Percentiles rank a stretch among this genome's conserved stretches.
Conservation (phyloP, 2,113 vertebrate species). For the Catharus bicknelli region DNA sequence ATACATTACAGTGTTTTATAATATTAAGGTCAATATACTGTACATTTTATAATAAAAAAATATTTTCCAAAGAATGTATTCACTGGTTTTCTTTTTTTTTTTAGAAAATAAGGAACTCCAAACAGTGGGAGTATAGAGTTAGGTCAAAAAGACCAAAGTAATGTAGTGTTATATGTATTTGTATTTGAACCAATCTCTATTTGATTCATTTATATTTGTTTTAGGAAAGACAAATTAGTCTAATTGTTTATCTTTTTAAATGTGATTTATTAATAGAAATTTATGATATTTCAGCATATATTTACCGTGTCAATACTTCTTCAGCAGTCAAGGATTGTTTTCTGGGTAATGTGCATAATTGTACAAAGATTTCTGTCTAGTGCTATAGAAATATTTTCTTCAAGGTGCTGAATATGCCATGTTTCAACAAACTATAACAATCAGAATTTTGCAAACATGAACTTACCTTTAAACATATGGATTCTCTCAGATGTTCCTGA, state of each 20-base stretch:
- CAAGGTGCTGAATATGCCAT: not conserved
- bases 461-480: not conserved
- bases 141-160: not conserved
- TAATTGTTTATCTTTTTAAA: not conserved
- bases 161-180: not conserved
- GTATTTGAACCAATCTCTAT: not conserved
- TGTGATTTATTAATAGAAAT: not conserved
- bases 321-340: not conserved
- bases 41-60: conserved; percentile 79
- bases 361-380: not conserved
- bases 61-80: conserved; percentile 67
- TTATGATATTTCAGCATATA: not conserved
- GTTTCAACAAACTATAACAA: not conserved
- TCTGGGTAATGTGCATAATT: not conserved
- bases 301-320: not conserved
- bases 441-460: not conserved
- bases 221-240: not conserved
- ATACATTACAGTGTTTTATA: conserved; percentile 74
- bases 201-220: not conserved
- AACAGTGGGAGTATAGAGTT: not conserved
- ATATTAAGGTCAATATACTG: conserved; percentile 79
- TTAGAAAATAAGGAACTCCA: not conserved
- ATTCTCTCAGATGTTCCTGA: not conserved
- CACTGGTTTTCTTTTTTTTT: not conserved
- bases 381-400: not conserved